Evolutionary conservation across 1,140 invertebrate genomes (phyloP).

Genomic region (Zaprionus davidi): DNA sequence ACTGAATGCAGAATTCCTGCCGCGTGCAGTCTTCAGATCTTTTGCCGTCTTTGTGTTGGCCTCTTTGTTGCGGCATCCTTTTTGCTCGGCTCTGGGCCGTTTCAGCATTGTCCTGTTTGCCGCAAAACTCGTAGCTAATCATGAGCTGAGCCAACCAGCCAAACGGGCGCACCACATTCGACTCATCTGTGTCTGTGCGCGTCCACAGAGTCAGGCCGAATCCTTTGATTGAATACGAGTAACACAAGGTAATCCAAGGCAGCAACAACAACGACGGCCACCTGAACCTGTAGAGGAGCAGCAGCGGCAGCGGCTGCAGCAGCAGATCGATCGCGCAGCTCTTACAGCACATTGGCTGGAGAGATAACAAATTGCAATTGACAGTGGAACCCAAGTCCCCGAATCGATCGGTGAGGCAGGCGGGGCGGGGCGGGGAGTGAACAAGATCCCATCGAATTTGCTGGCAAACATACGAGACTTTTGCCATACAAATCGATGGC

Average conservation of each 20-base stretch:
- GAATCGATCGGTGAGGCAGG: slow-evolving; percentile 40
- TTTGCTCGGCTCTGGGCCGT: slow-evolving; percentile 16
- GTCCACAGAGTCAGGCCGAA: slow-evolving; percentile 28
- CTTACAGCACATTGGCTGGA: slow-evolving; percentile 28
- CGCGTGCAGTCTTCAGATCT: slow-evolving; percentile 48
- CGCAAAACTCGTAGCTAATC: slow-evolving; percentile 52
- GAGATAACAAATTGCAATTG: slow-evolving; percentile 84
- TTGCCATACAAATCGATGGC: slow-evolving; percentile 73
- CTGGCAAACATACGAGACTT: slow-evolving; percentile 56
- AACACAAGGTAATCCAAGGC: slow-evolving; percentile 10
- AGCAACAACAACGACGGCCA: slow-evolving; percentile 17
- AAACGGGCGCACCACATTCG: slow-evolving; percentile 22
- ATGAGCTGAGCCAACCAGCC: slow-evolving; percentile 31
- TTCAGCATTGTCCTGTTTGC: slow-evolving; percentile 37
- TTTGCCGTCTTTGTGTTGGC: slow-evolving; percentile 56
- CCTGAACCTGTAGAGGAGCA: slow-evolving; percentile 7
- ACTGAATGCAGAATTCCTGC: slow-evolving; percentile 32
- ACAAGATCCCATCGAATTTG: slow-evolving; percentile 76
- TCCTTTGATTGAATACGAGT: slow-evolving; percentile 49
- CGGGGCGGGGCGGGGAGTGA: slow-evolving; percentile 1
- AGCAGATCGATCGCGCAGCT: slow-evolving; percentile 37
- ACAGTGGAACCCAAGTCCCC: slow-evolving; percentile 67
- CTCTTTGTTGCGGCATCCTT: slow-evolving; percentile 43
- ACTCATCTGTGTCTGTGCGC: neutral
- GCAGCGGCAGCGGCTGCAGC: neutral